These are phyloP conservation scores for Argyresthia goedartella DNA, from an alignment of 2,888 invertebrate genomes.

Conservation along the genomic window DNA sequence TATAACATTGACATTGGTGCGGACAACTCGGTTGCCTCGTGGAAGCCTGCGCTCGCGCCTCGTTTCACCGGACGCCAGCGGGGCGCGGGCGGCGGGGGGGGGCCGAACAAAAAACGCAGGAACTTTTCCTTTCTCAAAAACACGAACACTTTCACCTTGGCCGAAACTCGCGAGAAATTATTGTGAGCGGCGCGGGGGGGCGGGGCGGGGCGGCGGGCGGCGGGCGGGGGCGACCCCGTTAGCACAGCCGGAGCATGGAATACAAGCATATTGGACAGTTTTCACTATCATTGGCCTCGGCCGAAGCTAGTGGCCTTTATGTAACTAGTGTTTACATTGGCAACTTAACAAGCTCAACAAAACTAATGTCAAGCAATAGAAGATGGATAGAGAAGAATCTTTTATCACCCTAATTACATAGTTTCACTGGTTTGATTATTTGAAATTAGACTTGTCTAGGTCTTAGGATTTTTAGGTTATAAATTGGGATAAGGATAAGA, in stretches of 20 bases:
- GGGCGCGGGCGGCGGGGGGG: not conserved
- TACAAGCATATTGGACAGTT: conserved; percentile 22
- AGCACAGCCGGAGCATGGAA: conserved; percentile 18
- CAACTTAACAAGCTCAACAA: not conserved
- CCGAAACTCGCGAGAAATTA: conserved; percentile 49
- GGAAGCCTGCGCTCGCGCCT: not conserved
- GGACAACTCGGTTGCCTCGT: not conserved
- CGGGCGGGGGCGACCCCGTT: too few relatives aligned
- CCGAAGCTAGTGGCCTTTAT: conserved; percentile 9
- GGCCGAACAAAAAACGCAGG: conserved; percentile 12
- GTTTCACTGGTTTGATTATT: too few relatives aligned
- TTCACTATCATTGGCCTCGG: conserved; percentile 22
- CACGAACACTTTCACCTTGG: conserved; percentile 60
- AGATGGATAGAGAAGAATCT: too few relatives aligned
- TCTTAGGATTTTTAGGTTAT: too few relatives aligned
- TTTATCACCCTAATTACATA: too few relatives aligned
- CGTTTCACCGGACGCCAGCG: not conserved
- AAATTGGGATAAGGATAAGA: too few relatives aligned
- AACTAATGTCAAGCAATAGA: too few relatives aligned
- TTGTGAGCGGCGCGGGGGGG: conserved; percentile 4
- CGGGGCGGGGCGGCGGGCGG: not conserved
- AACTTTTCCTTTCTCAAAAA: conserved; percentile 68
- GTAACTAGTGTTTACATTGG: conserved; percentile 15
- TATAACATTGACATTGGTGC: not conserved
- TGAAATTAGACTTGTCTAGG: too few relatives aligned